Conservation (phyloP, 2,113 vertebrate genomes). For the Larimichthys crocea region DNA sequence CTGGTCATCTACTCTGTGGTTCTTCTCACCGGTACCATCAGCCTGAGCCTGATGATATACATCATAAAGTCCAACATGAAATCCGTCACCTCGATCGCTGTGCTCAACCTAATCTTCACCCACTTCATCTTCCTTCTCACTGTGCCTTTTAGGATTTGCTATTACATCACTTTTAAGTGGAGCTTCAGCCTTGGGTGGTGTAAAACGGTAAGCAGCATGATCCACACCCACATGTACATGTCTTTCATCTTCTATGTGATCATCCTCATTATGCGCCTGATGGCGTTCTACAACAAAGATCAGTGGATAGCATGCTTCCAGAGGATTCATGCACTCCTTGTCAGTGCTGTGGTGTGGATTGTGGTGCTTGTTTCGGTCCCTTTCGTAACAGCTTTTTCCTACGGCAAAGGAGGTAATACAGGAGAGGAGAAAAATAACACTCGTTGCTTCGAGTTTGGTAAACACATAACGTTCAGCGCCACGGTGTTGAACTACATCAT, state of each 20-base stretch:
- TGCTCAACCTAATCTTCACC: conserved; percentile 89
- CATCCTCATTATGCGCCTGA: conserved; percentile 86
- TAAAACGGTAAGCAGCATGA: conserved; percentile 88
- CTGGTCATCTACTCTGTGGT: conserved; percentile 81
- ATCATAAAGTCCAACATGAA: conserved; percentile 86
- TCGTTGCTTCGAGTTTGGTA: conserved; percentile 87
- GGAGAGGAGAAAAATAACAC: rapidly evolving
- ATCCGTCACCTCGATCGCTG: conserved; percentile 88
- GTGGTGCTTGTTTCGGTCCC: conserved; percentile 77
- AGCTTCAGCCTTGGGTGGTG: conserved; percentile 71
- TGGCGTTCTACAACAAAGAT: conserved; percentile 85
- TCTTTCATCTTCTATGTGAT: conserved; percentile 90
- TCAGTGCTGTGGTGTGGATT: conserved; percentile 85
- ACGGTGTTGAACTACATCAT: conserved; percentile 84
- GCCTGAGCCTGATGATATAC: conserved; percentile 82
- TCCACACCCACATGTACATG: conserved; percentile 94
- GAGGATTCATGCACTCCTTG: conserved; percentile 82
- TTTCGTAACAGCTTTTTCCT: conserved; percentile 70
- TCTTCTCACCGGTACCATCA: conserved; percentile 83
- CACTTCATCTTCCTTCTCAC: conserved; percentile 91
- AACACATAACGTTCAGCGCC: conserved; percentile 41
- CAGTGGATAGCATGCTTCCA: conserved; percentile 84
- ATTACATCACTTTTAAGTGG: conserved; percentile 81
- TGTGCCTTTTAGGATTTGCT: conserved; percentile 91
- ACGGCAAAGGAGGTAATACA: conserved; percentile 62